Evolutionary conservation across 2,888 invertebrate species (phyloP), one percentile per base, ranked within the genome.

Genomic region (Eudemis profundana): DNA sequence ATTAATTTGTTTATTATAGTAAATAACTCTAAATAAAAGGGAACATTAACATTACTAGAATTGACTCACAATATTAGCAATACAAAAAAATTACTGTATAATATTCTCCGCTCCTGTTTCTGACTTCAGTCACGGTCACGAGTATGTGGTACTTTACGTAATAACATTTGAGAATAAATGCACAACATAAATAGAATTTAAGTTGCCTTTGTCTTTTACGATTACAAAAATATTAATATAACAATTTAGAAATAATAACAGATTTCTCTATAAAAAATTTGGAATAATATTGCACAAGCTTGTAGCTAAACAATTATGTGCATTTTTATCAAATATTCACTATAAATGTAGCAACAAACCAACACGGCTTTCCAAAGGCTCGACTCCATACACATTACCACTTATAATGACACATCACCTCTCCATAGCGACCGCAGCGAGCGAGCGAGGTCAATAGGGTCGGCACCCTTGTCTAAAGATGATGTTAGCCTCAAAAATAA

Each of bases 211-310:
- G 91, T 91, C 91, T 91, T 91, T 90, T 89, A 86, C 71, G 84
- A 82, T 87, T 89, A 89, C 79, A 90, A 89, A 90, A 89, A 90
- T 90, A 90, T 85, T 82, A 81, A 80, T 87, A 86, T 89, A 90
- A 90, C 87, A 90, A 90, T 90, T 90, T 90, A 85, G 90, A 90
- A 90, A 89, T 89, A 87, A 90, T 84, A 79, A 86, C 84, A 90
- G 89, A 86, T 88, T 78, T 85, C 57, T 77, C 80, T 84, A 87
- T 83, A 88, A 88, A 89, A 82, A 90, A 90, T 90, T 90, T 91
- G 90, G 90, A 90, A 90, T 90, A 88, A 84, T 89, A 89, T 90
- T 89, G 89, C 91, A 91, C 91, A 84, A 90, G 90, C 88, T 89
- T 85, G 83, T 86, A 88, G 90, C 87, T 87, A 90, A 89, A 86